phyloP scores from a whole-genome alignment of 1,140 invertebrate genomes.

The Zophobas morio region DNA sequence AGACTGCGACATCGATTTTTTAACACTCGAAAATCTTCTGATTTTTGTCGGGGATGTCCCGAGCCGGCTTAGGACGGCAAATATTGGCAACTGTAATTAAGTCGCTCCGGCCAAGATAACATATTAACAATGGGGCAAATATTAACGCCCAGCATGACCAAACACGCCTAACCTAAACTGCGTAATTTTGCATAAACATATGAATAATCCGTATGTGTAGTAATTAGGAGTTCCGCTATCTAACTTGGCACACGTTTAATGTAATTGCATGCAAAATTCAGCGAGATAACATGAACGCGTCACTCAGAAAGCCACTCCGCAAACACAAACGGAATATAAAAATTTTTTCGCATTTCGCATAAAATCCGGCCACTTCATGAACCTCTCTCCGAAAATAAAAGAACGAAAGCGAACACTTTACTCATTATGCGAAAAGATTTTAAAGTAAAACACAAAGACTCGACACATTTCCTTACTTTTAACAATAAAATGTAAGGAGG shows the following conservation, averaged over 20 bases:
- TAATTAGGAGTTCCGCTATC: conserved; percentile 9
- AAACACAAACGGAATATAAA: conserved; percentile 7
- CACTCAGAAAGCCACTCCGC: background rate
- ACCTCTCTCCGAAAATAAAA: background rate
- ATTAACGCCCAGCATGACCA: conserved; percentile 12
- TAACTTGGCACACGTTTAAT: conserved; percentile 8
- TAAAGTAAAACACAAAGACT: background rate
- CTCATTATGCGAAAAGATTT: conserved; percentile 10
- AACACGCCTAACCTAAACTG: background rate
- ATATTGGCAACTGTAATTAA: conserved; percentile 30
- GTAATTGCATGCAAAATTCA: conserved; percentile 24
- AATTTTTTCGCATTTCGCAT: background rate
- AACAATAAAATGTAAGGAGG: background rate
- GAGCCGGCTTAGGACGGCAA: background rate
- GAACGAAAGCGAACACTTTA: background rate
- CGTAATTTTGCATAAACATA: conserved; percentile 19
- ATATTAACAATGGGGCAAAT: conserved; percentile 34
- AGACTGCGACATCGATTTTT: too few relatives aligned
- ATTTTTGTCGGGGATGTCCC: background rate
- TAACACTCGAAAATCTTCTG: too few relatives aligned
- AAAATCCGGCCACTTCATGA: background rate
- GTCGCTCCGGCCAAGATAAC: conserved; percentile 13
- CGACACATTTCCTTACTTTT: conserved; percentile 4
- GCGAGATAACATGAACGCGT: background rate
- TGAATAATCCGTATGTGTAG: conserved; percentile 23